phyloP scores from a whole-genome alignment of 2,797 vertebrate species.

The Mormyrops attenuatus region DNA sequence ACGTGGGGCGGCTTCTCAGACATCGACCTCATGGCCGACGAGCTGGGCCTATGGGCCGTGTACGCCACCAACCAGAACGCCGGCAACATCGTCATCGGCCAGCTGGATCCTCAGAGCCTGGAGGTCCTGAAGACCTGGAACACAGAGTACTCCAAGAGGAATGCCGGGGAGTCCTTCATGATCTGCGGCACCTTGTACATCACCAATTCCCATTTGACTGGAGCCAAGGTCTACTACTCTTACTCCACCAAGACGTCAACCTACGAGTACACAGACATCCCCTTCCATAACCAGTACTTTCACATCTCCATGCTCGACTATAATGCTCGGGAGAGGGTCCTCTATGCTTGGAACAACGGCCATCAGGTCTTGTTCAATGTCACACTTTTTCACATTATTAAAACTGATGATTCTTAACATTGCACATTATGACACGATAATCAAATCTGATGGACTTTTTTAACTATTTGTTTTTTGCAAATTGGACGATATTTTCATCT shows the following conservation, averaged over 20 bases:
- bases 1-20: constrained; percentile 96
- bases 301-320: constrained; percentile 99
- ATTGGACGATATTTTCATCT: constrained; percentile 30
- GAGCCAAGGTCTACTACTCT: constrained; percentile 95
- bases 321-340: constrained; percentile 86
- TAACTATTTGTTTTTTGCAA: constrained; percentile 27
- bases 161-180: constrained; percentile 96
- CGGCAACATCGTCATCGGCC: constrained; percentile 92
- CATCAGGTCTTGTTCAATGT: constrained; percentile 98
- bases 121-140: constrained; percentile 90
- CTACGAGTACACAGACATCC: constrained; percentile 95
- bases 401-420: constrained; percentile 84
- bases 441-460: constrained; percentile 44
- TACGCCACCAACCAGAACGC: constrained; percentile 98
- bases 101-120: constrained; percentile 82
- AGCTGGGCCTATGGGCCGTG: constrained; percentile 91
- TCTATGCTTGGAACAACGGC: constrained; percentile 98
- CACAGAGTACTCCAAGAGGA: constrained; percentile 93
- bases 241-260: constrained; percentile 93
- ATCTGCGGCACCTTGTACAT: constrained; percentile 95
- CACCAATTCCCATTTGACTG: constrained; percentile 92
- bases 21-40: constrained; percentile 96
- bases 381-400: constrained; percentile 94
- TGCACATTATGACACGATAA: constrained; percentile 32
- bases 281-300: constrained; percentile 97